Evolutionary conservation across 23 tunicate genomes (phyloP), one percentile per base, ranked within the genome.

Genomic region (Halocynthia roretzi): DNA sequence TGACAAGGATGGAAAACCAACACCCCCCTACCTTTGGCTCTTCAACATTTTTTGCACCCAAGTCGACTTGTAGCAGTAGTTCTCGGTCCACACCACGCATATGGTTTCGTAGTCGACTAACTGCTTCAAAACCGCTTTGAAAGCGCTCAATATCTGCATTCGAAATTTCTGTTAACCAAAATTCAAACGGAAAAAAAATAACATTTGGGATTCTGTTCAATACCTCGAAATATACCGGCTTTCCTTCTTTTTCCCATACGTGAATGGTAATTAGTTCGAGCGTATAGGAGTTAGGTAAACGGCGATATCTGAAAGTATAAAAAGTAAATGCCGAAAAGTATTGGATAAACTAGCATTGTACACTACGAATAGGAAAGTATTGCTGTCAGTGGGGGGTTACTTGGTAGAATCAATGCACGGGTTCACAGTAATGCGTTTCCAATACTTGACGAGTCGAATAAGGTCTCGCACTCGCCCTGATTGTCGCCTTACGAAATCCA

Each of bases 251-350:
- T 61, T 84, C 79, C 88, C 88, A 84, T 7, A 56, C 69, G 52
- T 84, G 73, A 51, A 84, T 77, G 48, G 78, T 77, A 7, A 84
- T 84, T 70, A 84, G 61, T 51, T 84, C 88, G 21, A 84, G 51
- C 7, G 83, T 78, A 22, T 77, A 84, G 52, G 88, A 84, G 58
- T 84, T 84, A 6, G 88, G 88, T 12, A 84, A 63, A 10, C 88
- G 61, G 53, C 88, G 78, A 58, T 68, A 78, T 51, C 88, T 84
- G 61, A 7, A 72, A 51, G 51, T 10, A 71, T 8, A 7, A 51
- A 6, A 10, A 8, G 10, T 70, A 70, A 50, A 8, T 31, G 44
- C 4, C 4, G 4, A 31, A 31, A 31, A 4, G 44, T 31, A 31
- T 31, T 31, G 1, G 44, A 31, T 31, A 31, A 31, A 31, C 44